phyloP scores from a whole-genome alignment of 2,797 vertebrate species.

The Hapalemur alaotrensis region DNA sequence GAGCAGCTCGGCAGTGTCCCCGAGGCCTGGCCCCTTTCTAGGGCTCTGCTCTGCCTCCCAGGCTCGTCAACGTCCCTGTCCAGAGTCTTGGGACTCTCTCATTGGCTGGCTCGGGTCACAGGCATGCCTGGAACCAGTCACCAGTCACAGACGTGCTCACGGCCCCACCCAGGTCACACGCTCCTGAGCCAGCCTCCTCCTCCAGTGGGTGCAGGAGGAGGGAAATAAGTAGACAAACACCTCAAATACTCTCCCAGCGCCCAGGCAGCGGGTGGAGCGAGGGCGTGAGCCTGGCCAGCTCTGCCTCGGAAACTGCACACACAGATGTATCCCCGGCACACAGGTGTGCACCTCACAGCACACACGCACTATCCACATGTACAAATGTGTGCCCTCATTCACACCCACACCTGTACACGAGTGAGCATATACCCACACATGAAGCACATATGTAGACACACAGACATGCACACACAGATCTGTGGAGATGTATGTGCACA shows the following conservation, averaged over 20 bases:
- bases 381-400: too few species aligned
- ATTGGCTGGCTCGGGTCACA: neutral
- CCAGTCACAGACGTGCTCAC: too few species aligned
- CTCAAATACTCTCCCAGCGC: neutral
- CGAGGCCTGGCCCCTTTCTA: neutral
- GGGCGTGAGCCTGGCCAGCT: neutral
- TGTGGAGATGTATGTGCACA: neutral
- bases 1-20: neutral
- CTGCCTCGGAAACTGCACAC: neutral
- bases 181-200: neutral
- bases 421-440: too few species aligned
- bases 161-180: too few species aligned
- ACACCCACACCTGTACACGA: neutral
- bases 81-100: neutral
- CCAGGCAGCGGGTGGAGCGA: neutral
- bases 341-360: neutral
- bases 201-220: too few species aligned
- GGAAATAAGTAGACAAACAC: neutral
- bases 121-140: too few species aligned
- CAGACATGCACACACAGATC: too few species aligned
- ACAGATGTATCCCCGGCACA: neutral
- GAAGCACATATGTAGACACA: neutral
- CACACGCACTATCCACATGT: neutral
- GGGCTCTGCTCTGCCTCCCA: neutral
- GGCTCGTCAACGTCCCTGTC: too few species aligned